Evolutionary conservation across 2,797 vertebrate species (phyloP).

Genomic region (Pogonophryne albipinna): DNA sequence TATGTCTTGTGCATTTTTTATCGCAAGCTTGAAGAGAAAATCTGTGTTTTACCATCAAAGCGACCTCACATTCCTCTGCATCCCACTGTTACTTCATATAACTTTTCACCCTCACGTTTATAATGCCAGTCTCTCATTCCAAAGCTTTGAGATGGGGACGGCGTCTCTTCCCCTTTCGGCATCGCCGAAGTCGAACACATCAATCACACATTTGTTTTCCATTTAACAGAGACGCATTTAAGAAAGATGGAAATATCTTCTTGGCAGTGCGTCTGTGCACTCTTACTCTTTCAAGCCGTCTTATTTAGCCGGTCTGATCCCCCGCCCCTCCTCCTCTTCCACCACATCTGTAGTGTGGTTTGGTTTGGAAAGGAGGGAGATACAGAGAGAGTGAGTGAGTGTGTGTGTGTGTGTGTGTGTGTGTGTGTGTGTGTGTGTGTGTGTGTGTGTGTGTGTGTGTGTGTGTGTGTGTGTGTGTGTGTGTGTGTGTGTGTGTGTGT

Average conservation of each 20-base stretch:
- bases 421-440: slow-evolving; percentile 7
- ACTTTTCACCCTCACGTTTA: slow-evolving; percentile 29
- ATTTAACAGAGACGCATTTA: slow-evolving; percentile 64
- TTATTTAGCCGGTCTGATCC: slow-evolving; percentile 50
- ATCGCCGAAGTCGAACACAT: slow-evolving; percentile 58
- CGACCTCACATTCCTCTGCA: slow-evolving; percentile 33
- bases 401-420: not conserved
- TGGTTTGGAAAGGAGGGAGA: slow-evolving; percentile 36
- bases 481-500: too few relatives aligned
- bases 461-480: too few relatives aligned
- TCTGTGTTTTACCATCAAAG: slow-evolving; percentile 33
- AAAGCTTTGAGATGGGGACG: slow-evolving; percentile 47
- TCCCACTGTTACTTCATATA: slow-evolving; percentile 17
- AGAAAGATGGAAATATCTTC: slow-evolving; percentile 72
- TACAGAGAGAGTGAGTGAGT: not conserved
- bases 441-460: too few relatives aligned
- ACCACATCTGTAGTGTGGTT: slow-evolving; percentile 67
- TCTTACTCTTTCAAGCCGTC: slow-evolving; percentile 67
- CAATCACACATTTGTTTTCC: slow-evolving; percentile 75
- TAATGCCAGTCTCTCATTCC: slow-evolving; percentile 52
- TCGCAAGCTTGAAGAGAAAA: slow-evolving; percentile 10
- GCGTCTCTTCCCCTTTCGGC: slow-evolving; percentile 47
- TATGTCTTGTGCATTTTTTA: slow-evolving; percentile 35
- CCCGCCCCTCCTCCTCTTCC: slow-evolving; percentile 29
- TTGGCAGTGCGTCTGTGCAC: slow-evolving; percentile 45